These are phyloP conservation scores for Alethe diademata DNA, from an alignment of 2,113 vertebrate genomes.

Conservation along the genomic window DNA sequence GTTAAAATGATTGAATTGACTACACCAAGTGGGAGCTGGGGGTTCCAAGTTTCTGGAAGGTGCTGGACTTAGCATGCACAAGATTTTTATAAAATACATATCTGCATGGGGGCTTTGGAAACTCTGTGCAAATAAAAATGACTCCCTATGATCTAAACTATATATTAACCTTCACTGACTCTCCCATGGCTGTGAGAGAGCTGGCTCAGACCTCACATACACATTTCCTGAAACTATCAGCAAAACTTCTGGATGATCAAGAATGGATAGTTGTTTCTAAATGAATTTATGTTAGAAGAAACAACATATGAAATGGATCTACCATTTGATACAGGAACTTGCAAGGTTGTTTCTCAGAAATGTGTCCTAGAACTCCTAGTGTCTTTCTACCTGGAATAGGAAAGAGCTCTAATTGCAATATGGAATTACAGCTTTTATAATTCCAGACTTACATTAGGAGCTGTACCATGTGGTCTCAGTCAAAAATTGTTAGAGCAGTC, in stretches of 20 bases:
- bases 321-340: background rate
- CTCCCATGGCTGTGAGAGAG: background rate
- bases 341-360: background rate
- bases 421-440: background rate
- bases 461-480: background rate
- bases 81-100: rapidly evolving
- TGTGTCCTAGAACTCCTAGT: background rate
- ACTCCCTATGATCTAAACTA: background rate
- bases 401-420: background rate
- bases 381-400: background rate
- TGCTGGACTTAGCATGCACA: background rate
- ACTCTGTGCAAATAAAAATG: background rate
- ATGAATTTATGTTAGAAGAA: background rate
- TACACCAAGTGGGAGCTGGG: rapidly evolving
- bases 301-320: background rate
- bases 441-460: background rate
- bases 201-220: background rate
- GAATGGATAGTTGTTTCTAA: background rate
- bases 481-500: background rate
- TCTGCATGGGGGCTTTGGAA: background rate
- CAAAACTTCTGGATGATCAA: background rate
- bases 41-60: background rate
- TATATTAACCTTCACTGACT: background rate
- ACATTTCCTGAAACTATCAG: background rate
- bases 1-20: background rate